These are phyloP conservation scores for Lucinisca nassula DNA, from an alignment of 2,888 invertebrate species.

Conservation along the genomic window DNA sequence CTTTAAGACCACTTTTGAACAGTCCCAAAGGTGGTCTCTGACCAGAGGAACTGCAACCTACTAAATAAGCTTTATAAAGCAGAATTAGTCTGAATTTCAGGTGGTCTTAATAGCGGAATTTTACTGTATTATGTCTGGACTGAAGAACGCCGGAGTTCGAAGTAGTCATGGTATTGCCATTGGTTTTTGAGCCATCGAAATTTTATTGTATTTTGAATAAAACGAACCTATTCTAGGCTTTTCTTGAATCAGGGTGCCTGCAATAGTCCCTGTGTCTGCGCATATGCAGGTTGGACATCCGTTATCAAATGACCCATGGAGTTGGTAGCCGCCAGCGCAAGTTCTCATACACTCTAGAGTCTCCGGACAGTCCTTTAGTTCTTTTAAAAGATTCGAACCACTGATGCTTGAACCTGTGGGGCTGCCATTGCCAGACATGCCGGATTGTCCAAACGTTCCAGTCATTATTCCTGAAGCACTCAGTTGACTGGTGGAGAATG, in stretches of 20 bases:
- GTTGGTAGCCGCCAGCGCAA: constrained; percentile 66
- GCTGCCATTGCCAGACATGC: neutral
- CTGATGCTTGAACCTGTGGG: neutral
- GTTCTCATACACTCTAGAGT: constrained; percentile 69
- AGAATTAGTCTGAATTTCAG: too few relatives aligned
- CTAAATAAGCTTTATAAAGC: too few relatives aligned
- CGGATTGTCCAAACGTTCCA: too few relatives aligned
- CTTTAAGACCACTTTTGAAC: too few relatives aligned
- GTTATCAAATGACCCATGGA: constrained; percentile 29
- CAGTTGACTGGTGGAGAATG: neutral
- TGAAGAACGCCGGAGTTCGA: too few relatives aligned
- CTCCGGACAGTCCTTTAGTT: constrained; percentile 67
- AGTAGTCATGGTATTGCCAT: too few relatives aligned
- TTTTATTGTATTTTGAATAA: too few relatives aligned
- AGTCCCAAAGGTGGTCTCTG: too few relatives aligned
- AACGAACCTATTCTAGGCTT: neutral
- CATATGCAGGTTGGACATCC: constrained; percentile 73
- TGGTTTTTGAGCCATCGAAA: too few relatives aligned
- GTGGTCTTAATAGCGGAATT: too few relatives aligned
- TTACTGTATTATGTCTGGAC: too few relatives aligned
- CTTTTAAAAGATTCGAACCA: constrained; percentile 30
- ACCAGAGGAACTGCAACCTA: too few relatives aligned
- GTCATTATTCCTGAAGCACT: neutral
- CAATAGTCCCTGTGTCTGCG: neutral
- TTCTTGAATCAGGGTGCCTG: neutral